Conservation (phyloP, 2,113 vertebrate genomes). For the Sphyrna mokarran region DNA sequence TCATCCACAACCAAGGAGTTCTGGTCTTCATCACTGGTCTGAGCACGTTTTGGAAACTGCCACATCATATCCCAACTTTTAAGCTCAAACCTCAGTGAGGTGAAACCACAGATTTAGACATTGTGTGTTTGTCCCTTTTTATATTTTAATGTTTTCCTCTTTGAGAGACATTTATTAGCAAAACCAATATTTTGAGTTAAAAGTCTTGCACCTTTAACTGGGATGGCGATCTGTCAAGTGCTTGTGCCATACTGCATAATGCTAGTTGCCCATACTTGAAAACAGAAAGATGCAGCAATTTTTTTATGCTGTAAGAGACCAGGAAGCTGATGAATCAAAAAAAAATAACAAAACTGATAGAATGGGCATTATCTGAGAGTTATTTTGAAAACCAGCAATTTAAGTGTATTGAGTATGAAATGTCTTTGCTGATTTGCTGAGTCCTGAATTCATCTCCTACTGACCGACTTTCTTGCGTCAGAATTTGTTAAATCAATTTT, state of each 20-base stretch:
- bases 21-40: neutral
- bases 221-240: neutral
- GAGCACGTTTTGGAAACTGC: neutral
- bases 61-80: neutral
- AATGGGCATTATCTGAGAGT: neutral
- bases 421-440: neutral
- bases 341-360: neutral
- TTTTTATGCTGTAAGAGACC: neutral
- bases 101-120: neutral
- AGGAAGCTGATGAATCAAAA: neutral
- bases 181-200: neutral
- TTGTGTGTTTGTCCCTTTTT: neutral
- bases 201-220: neutral
- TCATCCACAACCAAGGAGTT: neutral
- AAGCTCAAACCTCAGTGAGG: neutral
- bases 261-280: neutral
- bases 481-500: neutral
- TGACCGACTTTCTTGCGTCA: neutral
- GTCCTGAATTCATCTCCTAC: neutral
- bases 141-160: neutral
- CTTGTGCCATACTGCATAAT: neutral
- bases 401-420: neutral
- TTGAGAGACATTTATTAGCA: neutral
- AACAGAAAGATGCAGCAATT: neutral
- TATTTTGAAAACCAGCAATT: too few relatives aligned